phyloP scores from a whole-genome alignment of 2,113 vertebrate genomes.

The Xerus inauris region DNA sequence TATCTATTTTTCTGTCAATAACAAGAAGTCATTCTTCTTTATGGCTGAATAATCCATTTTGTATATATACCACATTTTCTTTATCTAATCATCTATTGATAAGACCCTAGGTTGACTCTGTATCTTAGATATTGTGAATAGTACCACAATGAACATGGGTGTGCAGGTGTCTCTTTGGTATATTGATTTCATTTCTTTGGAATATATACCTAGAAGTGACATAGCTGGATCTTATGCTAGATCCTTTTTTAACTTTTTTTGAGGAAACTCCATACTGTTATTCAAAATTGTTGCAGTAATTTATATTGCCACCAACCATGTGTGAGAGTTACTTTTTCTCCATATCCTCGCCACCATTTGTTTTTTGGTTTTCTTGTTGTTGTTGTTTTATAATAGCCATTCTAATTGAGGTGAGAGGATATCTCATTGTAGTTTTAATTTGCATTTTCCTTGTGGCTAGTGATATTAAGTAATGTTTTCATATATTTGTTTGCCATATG shows the following conservation, averaged over 20 bases:
- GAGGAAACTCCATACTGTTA: neutral
- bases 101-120: neutral
- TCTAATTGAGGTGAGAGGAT: neutral
- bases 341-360: neutral
- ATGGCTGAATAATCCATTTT: neutral
- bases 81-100: neutral
- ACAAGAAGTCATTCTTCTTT: neutral
- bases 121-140: neutral
- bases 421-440: neutral
- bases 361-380: neutral
- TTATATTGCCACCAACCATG: neutral
- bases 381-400: neutral
- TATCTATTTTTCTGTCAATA: neutral
- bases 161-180: neutral
- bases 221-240: neutral
- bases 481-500: neutral
- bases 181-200: neutral
- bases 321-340: neutral
- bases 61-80: neutral
- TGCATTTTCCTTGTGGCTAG: neutral
- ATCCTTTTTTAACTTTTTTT: neutral
- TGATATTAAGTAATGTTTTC: neutral
- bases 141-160: neutral
- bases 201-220: neutral
- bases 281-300: neutral